Base-by-base conservation (phyloP, 2,113 vertebrate genomes). In the Mormyrus iriodes region DNA sequence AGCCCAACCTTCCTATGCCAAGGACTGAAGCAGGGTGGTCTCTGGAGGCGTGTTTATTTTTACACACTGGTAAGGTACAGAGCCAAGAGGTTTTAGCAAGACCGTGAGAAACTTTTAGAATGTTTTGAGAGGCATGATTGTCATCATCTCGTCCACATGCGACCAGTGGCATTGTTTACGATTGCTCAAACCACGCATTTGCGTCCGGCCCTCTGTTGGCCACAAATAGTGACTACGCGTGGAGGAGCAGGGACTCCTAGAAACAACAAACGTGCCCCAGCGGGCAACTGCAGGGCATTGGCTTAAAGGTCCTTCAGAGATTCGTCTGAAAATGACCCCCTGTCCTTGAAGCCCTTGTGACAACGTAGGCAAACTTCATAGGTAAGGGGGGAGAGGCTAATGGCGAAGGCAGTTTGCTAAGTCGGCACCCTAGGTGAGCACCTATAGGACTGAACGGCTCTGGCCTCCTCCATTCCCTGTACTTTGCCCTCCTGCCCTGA, bases 21-120 rank as follows among this genome's bases (percentile, higher is more conserved):
- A 86, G 85, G 15, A 3, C 65, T 65, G 19, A 42, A 17, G 15
- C 46, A 49, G 7, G 13, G 4, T 17, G 7, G 4, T 48, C 48
- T 46, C 35, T 88, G 61, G 69, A 89, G 82, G 76, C 48, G 89
- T 88, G 90, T 89, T 86, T 73, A 52, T 48, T 90, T 89, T 53
- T 48, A 61, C 3, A 49, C 76, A 83, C 35, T 83, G 35, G 44
- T 31, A 39, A 79, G 24, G 79, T 46, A 51, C 24, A 85, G 58
- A 76, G 85, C 46, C 31, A 39, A 51, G n/a, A 53, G 53, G 89
- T 90, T 79, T 48, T 31, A 69, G 44, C 31, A 15, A 91, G n/a
- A 53, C 49, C 3, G 51, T 24, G 17, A 19, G 10, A 49, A 35
- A 53, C 49, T 35, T 55, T 24, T 39, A 8, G 24, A n/a, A 21